Evolutionary conservation across 1,140 invertebrate species (phyloP).

Genomic region (Diabrotica virgifera): DNA sequence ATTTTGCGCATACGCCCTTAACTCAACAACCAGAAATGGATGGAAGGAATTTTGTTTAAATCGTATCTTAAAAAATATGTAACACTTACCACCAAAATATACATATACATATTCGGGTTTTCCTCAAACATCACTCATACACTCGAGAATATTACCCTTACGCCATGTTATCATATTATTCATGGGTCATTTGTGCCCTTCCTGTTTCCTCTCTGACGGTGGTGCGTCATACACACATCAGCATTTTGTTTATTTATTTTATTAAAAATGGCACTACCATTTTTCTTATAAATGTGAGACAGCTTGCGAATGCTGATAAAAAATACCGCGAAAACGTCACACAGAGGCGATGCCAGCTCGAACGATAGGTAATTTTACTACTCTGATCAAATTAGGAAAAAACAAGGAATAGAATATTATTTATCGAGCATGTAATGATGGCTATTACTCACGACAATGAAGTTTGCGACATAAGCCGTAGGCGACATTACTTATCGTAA

Average conservation of each 20-base stretch:
- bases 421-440: too few species aligned
- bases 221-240: neutral
- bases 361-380: neutral
- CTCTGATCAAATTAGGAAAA: too few species aligned
- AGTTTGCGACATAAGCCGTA: too few species aligned
- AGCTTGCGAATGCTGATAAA: neutral
- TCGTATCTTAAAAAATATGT: too few species aligned
- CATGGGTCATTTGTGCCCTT: neutral
- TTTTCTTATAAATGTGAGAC: neutral
- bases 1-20: too few species aligned
- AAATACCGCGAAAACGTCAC: neutral
- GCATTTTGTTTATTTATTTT: slow-evolving; percentile 3
- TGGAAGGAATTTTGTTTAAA: too few species aligned
- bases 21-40: too few species aligned
- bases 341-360: neutral
- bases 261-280: neutral
- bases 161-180: neutral
- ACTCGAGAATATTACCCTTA: neutral
- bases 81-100: too few species aligned
- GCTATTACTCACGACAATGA: too few species aligned
- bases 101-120: too few species aligned
- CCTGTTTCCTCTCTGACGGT: neutral
- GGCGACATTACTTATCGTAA: too few species aligned
- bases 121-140: neutral
- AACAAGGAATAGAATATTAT: too few species aligned